phyloP scores from a whole-genome alignment of 2,113 vertebrate genomes.

The Larimichthys crocea region DNA sequence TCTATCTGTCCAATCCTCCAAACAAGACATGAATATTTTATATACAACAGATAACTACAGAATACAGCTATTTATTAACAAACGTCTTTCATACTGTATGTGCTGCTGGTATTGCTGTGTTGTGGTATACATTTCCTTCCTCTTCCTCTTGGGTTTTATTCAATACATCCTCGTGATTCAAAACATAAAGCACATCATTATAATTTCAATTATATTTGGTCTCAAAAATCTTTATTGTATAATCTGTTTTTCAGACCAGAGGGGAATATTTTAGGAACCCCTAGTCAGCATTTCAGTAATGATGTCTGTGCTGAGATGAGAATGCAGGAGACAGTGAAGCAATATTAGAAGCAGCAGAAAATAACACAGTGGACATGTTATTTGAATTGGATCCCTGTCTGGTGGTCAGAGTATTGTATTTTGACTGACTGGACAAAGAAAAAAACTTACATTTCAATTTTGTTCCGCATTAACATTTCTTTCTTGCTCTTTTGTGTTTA shows the following conservation, averaged over 20 bases:
- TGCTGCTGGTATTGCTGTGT: background rate
- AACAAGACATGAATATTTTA: background rate
- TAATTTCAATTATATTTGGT: background rate
- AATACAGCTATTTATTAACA: background rate
- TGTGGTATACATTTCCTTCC: no score
- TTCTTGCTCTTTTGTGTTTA: background rate
- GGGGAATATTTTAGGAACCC: slow-evolving; percentile 4
- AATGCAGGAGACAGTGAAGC: background rate
- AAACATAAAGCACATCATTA: background rate
- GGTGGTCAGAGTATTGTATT: slow-evolving; percentile 18
- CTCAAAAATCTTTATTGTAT: background rate
- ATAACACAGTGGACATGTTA: slow-evolving; percentile 8
- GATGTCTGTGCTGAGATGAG: slow-evolving; percentile 3
- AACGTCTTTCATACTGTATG: background rate
- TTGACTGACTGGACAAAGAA: background rate
- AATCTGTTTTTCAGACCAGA: slow-evolving; percentile 6
- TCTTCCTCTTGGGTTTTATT: background rate
- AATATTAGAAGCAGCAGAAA: slow-evolving; percentile 34
- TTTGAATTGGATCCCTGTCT: slow-evolving; percentile 16
- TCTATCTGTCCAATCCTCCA: background rate
- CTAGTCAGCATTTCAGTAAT: slow-evolving; percentile 47
- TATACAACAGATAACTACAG: background rate
- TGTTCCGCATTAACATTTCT: background rate
- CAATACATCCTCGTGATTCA: background rate
- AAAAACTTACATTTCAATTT: background rate